phyloP scores from a whole-genome alignment of 1,140 invertebrate genomes.

The Orius laevigatus region DNA sequence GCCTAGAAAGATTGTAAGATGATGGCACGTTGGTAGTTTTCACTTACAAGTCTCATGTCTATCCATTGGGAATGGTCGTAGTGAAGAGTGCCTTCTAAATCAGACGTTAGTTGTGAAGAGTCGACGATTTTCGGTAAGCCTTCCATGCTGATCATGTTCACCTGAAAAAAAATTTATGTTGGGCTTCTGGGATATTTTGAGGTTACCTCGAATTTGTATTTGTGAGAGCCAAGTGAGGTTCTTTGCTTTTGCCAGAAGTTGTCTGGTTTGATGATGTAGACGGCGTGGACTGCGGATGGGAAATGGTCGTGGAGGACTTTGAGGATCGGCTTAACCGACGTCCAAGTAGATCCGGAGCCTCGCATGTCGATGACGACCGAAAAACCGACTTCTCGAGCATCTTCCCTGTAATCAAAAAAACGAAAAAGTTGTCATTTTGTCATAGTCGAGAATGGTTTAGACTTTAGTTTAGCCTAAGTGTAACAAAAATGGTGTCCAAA shows the following conservation, averaged over 20 bases:
- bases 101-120: slow-evolving; percentile 72
- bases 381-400: slow-evolving; percentile 74
- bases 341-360: slow-evolving; percentile 72
- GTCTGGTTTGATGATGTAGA: slow-evolving; percentile 94
- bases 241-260: slow-evolving; percentile 99
- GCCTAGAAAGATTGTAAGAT: slow-evolving; percentile 32
- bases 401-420: slow-evolving; percentile 51
- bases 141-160: slow-evolving; percentile 88
- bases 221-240: slow-evolving; percentile 87
- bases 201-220: slow-evolving; percentile 94
- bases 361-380: slow-evolving; percentile 94
- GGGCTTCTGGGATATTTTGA: background rate
- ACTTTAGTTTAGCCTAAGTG: too few relatives aligned
- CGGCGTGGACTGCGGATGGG: slow-evolving; percentile 69
- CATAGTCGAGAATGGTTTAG: too few relatives aligned
- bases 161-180: slow-evolving; percentile 45
- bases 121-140: slow-evolving; percentile 83
- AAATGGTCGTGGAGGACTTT: slow-evolving; percentile 94
- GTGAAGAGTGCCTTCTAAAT: slow-evolving; percentile 82
- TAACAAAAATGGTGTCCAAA: too few relatives aligned
- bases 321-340: slow-evolving; percentile 88
- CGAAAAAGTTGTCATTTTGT: too few relatives aligned
- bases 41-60: slow-evolving; percentile 61
- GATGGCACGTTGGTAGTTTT: background rate
- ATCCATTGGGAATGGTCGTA: slow-evolving; percentile 97